Evolutionary conservation across 2,797 vertebrate genomes (phyloP), one percentile per base, ranked within the genome.

Genomic region (Danio jaintianensis): DNA sequence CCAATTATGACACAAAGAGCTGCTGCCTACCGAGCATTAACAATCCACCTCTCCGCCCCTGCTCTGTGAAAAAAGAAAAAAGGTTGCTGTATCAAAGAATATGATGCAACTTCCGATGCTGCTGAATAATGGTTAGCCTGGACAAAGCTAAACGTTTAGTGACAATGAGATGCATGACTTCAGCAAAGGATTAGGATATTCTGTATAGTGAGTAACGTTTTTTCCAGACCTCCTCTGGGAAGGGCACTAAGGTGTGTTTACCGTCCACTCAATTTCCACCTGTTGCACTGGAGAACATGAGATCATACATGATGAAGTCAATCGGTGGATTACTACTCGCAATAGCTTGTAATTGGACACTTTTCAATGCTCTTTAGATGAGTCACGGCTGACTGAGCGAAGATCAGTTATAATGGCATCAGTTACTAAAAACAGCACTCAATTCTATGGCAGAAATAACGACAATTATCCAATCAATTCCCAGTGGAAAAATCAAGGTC

Each of bases 141-240:
- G 38, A 62, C 18, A 79, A 73, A 61, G 45, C 47, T 7, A 69
- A 15, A 18, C 75, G 0, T 18, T 43, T 43, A 1, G 16, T 48
- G 40, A 45, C 52, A 9, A 7, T 5, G 62, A 66, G 62, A 0
- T 36, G 63, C 20, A 68, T 68, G 53, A 48, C 38, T 38, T 47
- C 58, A 64, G 18, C 22, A 40, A 16, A 36, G 48, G 7, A 59
- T 68, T 61, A 7, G 18, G 48, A 78, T 36, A 70, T 61, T 56
- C 76, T 70, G 45, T n/a, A 18, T 29, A 29, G 11, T 80, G 68
- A 80, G 58, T 73, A 72, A 73, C 13, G 12, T 22, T 67, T 38
- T 64, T 18, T 42, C 62, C 1, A 13, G 29, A 29, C 1, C 5
- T 38, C 50, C 5, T 53, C 56, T 45, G 67, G 55, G 77, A 50